phyloP scores from a whole-genome alignment of 92 coral and sea anemone species.

The Umimayanthus chanpuru region DNA sequence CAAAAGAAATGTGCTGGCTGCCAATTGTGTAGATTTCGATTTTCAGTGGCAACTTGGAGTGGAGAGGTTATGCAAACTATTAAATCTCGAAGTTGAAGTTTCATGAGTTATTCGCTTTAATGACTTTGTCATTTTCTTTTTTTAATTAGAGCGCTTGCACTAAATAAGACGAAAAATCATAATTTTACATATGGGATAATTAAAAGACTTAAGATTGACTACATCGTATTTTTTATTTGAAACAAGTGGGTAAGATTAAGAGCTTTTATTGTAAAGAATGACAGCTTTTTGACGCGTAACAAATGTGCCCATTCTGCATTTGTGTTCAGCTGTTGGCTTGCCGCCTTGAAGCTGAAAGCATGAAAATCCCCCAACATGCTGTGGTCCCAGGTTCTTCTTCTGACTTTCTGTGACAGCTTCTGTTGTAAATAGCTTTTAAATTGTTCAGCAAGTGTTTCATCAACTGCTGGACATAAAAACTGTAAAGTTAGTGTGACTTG shows the following conservation, averaged over 20 bases:
- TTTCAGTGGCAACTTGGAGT: too few species aligned
- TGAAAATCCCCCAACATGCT: neutral
- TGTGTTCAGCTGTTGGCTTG: neutral
- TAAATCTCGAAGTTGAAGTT: too few species aligned
- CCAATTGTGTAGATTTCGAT: too few species aligned
- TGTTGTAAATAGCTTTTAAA: conserved; percentile 6
- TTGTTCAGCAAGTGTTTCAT: neutral
- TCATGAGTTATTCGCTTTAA: too few species aligned
- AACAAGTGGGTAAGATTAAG: neutral
- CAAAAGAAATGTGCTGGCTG: too few species aligned
- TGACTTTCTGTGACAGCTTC: neutral
- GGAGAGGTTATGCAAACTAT: too few species aligned
- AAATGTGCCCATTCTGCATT: neutral
- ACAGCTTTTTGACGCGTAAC: neutral
- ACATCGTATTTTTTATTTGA: too few species aligned
- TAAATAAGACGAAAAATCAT: neutral
- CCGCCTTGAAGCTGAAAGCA: neutral
- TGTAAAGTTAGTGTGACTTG: too few species aligned
- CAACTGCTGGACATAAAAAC: conserved; percentile 16
- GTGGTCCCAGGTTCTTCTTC: conserved; percentile 3
- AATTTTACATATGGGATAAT: neutral
- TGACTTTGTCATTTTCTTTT: too few species aligned
- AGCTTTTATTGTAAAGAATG: neutral
- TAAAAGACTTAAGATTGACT: too few species aligned
- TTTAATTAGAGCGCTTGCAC: too few species aligned